A percentile compares a stretch with the other conserved stretches of the same genome.
phyloP scores from a whole-genome alignment of 2,797 vertebrate species.

The Pitangus sulphuratus region DNA sequence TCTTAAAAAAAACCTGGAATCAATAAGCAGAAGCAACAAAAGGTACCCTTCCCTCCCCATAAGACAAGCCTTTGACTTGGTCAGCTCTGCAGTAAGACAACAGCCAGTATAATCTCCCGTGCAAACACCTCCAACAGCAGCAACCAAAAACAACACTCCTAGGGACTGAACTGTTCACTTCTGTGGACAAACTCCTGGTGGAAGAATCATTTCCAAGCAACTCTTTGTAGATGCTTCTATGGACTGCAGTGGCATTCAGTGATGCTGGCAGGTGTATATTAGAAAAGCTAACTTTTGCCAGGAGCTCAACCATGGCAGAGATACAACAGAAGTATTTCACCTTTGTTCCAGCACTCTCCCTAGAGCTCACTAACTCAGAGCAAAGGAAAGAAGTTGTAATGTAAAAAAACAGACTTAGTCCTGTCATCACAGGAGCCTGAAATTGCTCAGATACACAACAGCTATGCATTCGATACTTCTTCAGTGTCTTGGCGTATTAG shows the following conservation, averaged over 20 bases:
- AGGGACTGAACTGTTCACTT: background rate
- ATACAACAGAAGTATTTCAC: background rate
- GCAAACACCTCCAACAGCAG: background rate
- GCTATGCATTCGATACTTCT: background rate
- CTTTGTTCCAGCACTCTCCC: background rate
- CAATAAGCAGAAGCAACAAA: background rate
- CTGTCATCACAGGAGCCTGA: background rate
- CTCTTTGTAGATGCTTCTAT: background rate
- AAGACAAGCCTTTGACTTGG: background rate
- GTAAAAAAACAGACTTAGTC: background rate
- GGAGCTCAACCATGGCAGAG: background rate
- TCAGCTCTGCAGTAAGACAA: background rate
- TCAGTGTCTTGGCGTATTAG: background rate
- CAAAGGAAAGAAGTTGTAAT: background rate
- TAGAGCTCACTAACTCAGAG: rapidly evolving
- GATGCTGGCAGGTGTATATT: rapidly evolving
- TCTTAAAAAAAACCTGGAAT: background rate
- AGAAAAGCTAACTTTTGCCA: background rate
- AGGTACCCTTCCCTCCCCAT: background rate
- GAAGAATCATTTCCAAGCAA: background rate
- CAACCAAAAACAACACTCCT: background rate
- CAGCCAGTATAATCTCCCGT: background rate
- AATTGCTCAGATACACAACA: background rate
- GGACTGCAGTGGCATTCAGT: background rate
- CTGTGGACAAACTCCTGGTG: background rate